Percentiles rank a stretch among this genome's conserved stretches.
Evolutionary conservation across 2,888 invertebrate genomes (phyloP).

Genomic region (Agrilus mali): DNA sequence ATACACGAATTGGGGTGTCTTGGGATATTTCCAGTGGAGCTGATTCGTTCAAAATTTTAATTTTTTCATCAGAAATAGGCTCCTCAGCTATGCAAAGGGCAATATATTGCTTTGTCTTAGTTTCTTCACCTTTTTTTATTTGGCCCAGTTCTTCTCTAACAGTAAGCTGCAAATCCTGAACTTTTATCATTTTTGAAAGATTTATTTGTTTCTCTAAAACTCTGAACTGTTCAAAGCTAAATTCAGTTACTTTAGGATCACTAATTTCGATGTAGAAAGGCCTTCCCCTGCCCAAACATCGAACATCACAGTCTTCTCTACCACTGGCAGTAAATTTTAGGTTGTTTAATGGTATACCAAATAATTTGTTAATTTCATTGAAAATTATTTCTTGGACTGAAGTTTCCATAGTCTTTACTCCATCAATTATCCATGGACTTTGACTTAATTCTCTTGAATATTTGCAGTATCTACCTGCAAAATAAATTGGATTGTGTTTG

Average conservation of each 20-base stretch:
- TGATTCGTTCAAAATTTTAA: slow-evolving; percentile 35
- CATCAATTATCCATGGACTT: slow-evolving; percentile 86
- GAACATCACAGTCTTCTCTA: slow-evolving; percentile 93
- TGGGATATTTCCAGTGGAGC: slow-evolving; percentile 51
- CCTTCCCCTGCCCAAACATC: slow-evolving; percentile 81
- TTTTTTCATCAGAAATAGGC: slow-evolving; percentile 37
- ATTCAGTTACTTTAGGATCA: slow-evolving; percentile 46
- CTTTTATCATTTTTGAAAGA: slow-evolving; percentile 39
- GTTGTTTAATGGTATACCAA: slow-evolving; percentile 26
- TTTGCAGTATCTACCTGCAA: slow-evolving; percentile 73
- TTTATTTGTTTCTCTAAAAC: slow-evolving; percentile 49
- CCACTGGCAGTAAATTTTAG: slow-evolving; percentile 80
- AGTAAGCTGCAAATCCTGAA: slow-evolving; percentile 44
- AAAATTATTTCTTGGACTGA: slow-evolving; percentile 87
- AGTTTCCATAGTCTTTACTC: slow-evolving; percentile 64
- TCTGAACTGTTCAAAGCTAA: slow-evolving; percentile 39
- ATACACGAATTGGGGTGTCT: slow-evolving; percentile 80
- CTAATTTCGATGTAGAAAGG: slow-evolving; percentile 85
- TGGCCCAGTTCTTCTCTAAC: slow-evolving; percentile 50
- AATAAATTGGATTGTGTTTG: slow-evolving; percentile 46
- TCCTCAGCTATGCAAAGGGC: slow-evolving; percentile 52
- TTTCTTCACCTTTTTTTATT: slow-evolving; percentile 78
- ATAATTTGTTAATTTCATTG: slow-evolving; percentile 46
- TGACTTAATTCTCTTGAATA: slow-evolving; percentile 75
- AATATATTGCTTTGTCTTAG: slow-evolving; percentile 76